Base-by-base conservation (phyloP, 2,888 invertebrate genomes). In the Synergus gifuensis region DNA sequence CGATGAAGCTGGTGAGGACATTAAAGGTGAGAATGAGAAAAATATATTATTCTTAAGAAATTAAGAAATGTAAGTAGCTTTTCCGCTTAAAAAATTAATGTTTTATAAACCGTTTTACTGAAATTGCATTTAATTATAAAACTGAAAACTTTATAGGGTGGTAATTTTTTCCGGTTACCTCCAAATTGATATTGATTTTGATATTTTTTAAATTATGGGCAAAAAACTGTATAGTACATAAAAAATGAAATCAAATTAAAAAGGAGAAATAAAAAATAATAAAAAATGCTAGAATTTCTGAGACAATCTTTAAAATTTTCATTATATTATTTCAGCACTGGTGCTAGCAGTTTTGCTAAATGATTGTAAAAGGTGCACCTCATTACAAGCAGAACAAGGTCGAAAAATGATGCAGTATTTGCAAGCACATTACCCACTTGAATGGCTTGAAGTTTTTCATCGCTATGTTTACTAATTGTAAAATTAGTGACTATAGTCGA, bases 281-380 rank as follows among this genome's bases (percentile, higher is more conserved):
- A 22, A 22, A 22, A 22, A 22, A 22, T 22, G 1, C 1, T 18
- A 18, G n/a, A 8, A 7, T 18, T 8, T 63, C 18, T 63, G 22
- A 36, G 14, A 14, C 4, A 63, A 7, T 28, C 1, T 28, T 11
- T 9, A 60, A 60, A 11, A 60, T 22, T 22, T 62, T 36, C n/a
- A 63, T 40, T 63, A 58, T 40, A 7, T 42, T 66, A 4, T 64
- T 66, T 42, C 11, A 66, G 66, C 66, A 0, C n/a, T 66, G 42
- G 66, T 66, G n/a, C n/a, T 66, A 42, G 66, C 42, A 40, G 66
- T 66, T 66, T 66, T 66, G 40, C 11, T 66, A 42, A 66, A 66
- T 66, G 42, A 66, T 42, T 66, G 66, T 9, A 66, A 66, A 66
- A 40, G 42, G 11, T 66, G 66, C 4, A 66, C 66, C 9, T 9